These are phyloP conservation scores for Coregonus clupeaformis DNA, from an alignment of 2,113 vertebrate genomes.

Conservation along the genomic window DNA sequence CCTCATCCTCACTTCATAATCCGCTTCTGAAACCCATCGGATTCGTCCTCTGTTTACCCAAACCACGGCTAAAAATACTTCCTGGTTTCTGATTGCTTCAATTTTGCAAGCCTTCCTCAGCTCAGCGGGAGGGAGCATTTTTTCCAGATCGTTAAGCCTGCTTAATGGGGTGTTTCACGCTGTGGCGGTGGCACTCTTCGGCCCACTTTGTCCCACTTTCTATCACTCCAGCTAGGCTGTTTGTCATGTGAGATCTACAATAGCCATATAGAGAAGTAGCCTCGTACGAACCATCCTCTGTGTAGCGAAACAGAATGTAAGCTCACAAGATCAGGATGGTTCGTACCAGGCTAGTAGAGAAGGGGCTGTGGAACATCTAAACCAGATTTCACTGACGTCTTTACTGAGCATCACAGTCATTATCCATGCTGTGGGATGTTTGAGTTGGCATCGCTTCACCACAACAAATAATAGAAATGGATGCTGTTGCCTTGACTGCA, in stretches of 20 bases:
- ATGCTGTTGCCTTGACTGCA: too few species aligned
- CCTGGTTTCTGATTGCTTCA: conserved; percentile 20
- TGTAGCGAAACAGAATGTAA: too few species aligned
- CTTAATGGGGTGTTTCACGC: conserved; percentile 4
- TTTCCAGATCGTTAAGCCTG: background rate
- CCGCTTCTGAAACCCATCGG: background rate
- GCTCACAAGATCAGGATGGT: too few species aligned
- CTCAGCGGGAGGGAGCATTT: conserved; percentile 5
- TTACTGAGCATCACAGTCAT: background rate
- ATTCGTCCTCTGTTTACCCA: conserved; percentile 15
- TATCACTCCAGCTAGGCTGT: conserved; percentile 6
- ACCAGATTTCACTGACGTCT: background rate
- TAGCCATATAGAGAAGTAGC: too few species aligned
- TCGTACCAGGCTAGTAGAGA: background rate
- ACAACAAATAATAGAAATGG: too few species aligned
- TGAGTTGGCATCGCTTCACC: too few species aligned
- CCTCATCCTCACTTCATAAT: background rate
- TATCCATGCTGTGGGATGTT: background rate
- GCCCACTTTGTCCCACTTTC: conserved; percentile 21
- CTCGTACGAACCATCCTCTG: too few species aligned
- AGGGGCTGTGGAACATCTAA: background rate
- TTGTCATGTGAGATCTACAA: background rate
- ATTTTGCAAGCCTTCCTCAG: conserved; percentile 19
- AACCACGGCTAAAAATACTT: conserved; percentile 29
- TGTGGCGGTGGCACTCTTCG: background rate